These are phyloP conservation scores for Siniperca obscura DNA, from an alignment of 2,797 vertebrate species.

Conservation along the genomic window DNA sequence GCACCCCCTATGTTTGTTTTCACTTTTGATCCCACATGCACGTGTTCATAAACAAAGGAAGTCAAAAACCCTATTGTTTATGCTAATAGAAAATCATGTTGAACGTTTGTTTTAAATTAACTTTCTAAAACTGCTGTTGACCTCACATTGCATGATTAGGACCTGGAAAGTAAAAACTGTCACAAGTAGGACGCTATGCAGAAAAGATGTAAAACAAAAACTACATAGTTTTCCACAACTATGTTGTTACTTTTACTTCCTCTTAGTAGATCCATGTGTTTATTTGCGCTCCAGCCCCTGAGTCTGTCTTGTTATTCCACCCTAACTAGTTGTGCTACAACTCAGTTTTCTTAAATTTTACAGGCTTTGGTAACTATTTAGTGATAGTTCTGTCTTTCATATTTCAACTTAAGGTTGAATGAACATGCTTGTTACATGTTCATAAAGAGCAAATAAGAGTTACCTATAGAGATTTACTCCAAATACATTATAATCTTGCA, in stretches of 20 bases:
- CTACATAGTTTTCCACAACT: not conserved
- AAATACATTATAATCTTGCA: not conserved
- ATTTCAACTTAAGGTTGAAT: not conserved
- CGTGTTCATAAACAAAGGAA: conserved; percentile 6
- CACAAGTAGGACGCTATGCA: not conserved
- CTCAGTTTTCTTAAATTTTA: not conserved
- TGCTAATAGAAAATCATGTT: not conserved
- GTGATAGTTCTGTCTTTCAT: not conserved
- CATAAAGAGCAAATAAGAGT: not conserved
- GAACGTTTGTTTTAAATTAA: not conserved
- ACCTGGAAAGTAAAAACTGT: not conserved
- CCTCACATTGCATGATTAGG: not conserved
- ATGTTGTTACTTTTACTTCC: not conserved
- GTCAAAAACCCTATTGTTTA: not conserved
- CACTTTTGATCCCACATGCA: not conserved
- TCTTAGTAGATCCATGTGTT: not conserved
- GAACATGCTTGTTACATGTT: not conserved
- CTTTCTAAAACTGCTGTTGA: not conserved
- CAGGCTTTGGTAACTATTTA: not conserved
- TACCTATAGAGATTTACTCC: not conserved
- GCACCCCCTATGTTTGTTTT: conserved; percentile 25
- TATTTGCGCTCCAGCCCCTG: not conserved
- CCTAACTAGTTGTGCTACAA: not conserved
- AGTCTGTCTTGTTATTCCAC: conserved; percentile 18
- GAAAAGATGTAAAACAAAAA: not conserved